Evolutionary conservation across 1,140 invertebrate species (phyloP).

Genomic region (Lepeophtheirus salmonis): DNA sequence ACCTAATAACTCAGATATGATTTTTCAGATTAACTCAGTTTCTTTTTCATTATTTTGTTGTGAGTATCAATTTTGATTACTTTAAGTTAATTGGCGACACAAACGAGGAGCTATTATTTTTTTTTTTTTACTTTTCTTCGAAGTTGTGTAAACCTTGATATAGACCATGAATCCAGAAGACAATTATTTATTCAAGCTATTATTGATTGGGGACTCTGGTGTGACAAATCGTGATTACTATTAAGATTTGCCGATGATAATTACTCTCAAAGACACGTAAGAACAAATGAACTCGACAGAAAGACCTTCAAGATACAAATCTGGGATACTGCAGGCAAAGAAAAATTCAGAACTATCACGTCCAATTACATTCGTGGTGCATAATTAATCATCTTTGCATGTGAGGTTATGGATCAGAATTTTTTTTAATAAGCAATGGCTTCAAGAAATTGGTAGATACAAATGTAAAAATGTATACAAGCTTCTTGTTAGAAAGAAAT

Average conservation of each 20-base stretch:
- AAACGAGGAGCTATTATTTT: too few relatives aligned
- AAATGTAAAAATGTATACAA: constrained; percentile 99
- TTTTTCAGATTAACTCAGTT: too few relatives aligned
- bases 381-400: constrained; percentile 98
- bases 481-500: constrained; percentile 94
- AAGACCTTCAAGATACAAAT: constrained; percentile 99
- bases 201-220: constrained; percentile 97
- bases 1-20: too few relatives aligned
- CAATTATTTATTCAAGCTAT: constrained; percentile 97
- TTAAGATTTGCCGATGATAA: constrained; percentile 56
- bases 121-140: not conserved
- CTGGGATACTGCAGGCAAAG: constrained; percentile 97
- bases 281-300: constrained; percentile 94
- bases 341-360: constrained; percentile 53
- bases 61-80: too few relatives aligned
- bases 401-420: constrained; percentile 97
- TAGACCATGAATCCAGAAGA: constrained; percentile 55
- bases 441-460: constrained; percentile 94
- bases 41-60: too few relatives aligned
- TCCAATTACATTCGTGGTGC: constrained; percentile 81
- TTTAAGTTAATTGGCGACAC: too few relatives aligned
- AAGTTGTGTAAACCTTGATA: not conserved
- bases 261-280: constrained; percentile 98
- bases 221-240: constrained; percentile 94
- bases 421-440: constrained; percentile 95